phyloP scores from a whole-genome alignment of 2,888 invertebrate species.

The Drosophila meridionalis region DNA sequence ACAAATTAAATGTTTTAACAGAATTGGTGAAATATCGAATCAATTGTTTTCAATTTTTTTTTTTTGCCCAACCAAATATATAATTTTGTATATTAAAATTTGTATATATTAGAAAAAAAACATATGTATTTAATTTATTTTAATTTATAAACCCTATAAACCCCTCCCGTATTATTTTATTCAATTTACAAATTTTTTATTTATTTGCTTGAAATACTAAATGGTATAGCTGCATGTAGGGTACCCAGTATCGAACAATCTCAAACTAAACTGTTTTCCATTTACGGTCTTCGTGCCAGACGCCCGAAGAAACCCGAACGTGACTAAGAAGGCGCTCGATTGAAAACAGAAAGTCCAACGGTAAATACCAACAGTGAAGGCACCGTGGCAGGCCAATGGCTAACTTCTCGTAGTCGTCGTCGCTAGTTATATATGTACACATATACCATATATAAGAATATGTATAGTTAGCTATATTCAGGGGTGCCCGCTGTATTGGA shows the following conservation, averaged over 20 bases:
- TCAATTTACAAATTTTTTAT: background rate
- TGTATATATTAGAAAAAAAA: too few species aligned
- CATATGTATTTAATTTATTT: background rate
- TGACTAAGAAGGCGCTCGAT: constrained; percentile 37
- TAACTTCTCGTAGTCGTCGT: constrained; percentile 32
- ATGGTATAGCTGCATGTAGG: constrained; percentile 7
- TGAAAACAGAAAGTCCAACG: constrained; percentile 23
- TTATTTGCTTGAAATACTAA: background rate
- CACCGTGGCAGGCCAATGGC: constrained; percentile 46
- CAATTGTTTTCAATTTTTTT: background rate
- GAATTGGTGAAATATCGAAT: background rate
- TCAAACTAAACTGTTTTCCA: background rate
- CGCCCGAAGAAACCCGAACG: constrained; percentile 57
- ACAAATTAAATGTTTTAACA: background rate
- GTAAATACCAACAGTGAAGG: constrained; percentile 36
- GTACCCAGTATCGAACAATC: constrained; percentile 19
- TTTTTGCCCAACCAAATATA: background rate
- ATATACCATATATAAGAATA: background rate
- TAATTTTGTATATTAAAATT: background rate
- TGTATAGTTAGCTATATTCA: background rate
- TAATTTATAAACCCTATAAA: background rate
- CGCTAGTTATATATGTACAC: background rate
- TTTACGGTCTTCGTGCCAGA: constrained; percentile 17
- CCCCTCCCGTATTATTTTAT: background rate
- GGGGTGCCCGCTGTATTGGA: constrained; percentile 15